Evolutionary conservation across 2,797 vertebrate genomes (phyloP).

Genomic region (Pipistrellus nathusii): DNA sequence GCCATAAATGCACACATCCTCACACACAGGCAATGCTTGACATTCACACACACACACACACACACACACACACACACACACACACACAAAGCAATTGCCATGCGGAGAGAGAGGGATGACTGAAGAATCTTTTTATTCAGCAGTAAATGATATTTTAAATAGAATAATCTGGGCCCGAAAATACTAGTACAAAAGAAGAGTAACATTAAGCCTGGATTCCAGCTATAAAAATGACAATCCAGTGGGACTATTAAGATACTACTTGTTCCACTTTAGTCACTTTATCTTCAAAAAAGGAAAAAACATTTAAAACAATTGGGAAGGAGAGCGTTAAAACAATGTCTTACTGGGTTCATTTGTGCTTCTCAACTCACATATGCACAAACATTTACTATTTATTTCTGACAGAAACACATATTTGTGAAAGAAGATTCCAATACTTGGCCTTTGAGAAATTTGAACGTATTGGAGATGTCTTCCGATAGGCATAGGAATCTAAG

Average conservation of each 20-base stretch:
- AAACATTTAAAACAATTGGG: slow-evolving; percentile 15
- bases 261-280: neutral
- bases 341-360: neutral
- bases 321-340: neutral
- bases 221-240: neutral
- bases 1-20: neutral
- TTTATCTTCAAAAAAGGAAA: slow-evolving; percentile 38
- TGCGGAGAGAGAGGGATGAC: neutral
- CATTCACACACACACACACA: neutral
- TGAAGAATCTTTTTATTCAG: neutral
- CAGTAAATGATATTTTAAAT: neutral
- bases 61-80: neutral
- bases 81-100: neutral
- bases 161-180: slow-evolving; percentile 11
- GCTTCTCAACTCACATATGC: neutral
- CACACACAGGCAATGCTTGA: neutral
- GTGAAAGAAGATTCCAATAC: neutral
- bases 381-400: neutral
- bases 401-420: neutral
- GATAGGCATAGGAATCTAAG: neutral
- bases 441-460: neutral
- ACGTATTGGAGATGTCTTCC: slow-evolving; percentile 16
- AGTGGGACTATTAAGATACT: neutral
- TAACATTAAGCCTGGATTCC: neutral
- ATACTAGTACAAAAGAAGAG: neutral